Percentiles rank a stretch among this genome's conserved stretches.
Evolutionary conservation across 2,113 vertebrate genomes (phyloP).

Genomic region (Sinocyclocheilus rhinocerous): DNA sequence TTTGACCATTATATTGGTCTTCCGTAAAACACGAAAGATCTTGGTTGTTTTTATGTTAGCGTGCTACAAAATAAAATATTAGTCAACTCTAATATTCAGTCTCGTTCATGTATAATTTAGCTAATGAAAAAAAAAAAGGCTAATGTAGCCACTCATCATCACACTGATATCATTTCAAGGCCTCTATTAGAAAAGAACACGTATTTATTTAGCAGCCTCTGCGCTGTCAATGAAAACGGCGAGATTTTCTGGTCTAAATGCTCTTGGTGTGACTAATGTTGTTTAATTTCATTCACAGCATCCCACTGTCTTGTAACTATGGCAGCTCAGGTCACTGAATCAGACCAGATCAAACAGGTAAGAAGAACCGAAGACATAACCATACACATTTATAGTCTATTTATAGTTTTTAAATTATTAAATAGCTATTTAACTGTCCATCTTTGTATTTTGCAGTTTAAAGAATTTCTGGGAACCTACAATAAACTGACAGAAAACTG

Average conservation of each 20-base stretch:
- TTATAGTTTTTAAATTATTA: neutral
- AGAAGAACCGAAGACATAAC: conserved; percentile 55
- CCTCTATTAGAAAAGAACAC: neutral
- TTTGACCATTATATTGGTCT: neutral
- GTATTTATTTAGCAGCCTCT: neutral
- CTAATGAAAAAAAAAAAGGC: neutral
- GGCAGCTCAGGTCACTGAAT: conserved; percentile 88
- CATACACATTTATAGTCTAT: neutral
- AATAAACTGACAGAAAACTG: conserved; percentile 98
- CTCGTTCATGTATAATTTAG: neutral
- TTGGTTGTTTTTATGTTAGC: conserved; percentile 43
- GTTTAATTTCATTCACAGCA: neutral
- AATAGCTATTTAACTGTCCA: neutral
- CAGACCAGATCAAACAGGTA: conserved; percentile 98
- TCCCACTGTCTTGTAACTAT: conserved; percentile 64
- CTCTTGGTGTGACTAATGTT: neutral
- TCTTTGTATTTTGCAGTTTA: conserved; percentile 80
- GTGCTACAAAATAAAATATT: conserved; percentile 34
- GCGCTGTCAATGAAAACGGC: neutral
- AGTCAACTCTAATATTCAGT: neutral
- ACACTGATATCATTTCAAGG: neutral
- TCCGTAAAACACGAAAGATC: neutral
- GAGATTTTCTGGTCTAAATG: neutral
- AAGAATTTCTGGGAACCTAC: conserved; percentile 97
- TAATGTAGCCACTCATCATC: conserved; percentile 4